Percentiles rank a stretch among this genome's conserved stretches.
These are phyloP conservation scores for Caenorhabditis doughertyi DNA, from an alignment of 2,888 invertebrate species.

Conservation along the genomic window DNA sequence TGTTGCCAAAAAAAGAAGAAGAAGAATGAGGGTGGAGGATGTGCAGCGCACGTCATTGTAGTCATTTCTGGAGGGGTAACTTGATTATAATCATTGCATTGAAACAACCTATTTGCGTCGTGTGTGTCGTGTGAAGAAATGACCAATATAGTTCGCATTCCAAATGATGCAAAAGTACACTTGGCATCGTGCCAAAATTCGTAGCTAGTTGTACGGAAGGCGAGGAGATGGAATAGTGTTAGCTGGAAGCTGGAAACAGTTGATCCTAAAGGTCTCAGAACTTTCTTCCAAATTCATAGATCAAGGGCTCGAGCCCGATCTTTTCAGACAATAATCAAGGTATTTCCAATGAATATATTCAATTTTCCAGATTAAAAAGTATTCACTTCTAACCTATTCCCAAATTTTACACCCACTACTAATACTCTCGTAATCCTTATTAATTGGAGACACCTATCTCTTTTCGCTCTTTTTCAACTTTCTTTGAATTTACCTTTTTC, in stretches of 20 bases:
- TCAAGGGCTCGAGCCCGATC: not conserved
- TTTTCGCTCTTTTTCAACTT: not conserved
- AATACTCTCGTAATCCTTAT: constrained; percentile 20
- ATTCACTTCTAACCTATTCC: not conserved
- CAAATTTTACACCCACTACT: not conserved
- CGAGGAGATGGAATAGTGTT: too few relatives aligned
- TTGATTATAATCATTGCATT: constrained; percentile 21
- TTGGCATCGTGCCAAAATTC: constrained; percentile 11
- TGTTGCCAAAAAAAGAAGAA: constrained; percentile 23
- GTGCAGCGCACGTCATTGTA: constrained; percentile 23
- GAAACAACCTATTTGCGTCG: constrained; percentile 40
- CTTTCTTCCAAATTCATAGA: not conserved
- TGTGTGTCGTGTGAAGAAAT: constrained; percentile 31
- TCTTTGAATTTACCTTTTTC: not conserved
- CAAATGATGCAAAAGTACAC: constrained; percentile 13
- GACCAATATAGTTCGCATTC: constrained; percentile 18
- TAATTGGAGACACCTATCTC: not conserved
- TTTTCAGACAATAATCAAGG: not conserved
- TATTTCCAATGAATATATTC: not conserved
- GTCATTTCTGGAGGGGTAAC: constrained; percentile 8
- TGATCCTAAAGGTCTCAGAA: too few relatives aligned
- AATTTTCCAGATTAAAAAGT: not conserved
- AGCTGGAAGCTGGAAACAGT: too few relatives aligned
- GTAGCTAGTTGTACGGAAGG: too few relatives aligned
- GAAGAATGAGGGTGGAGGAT: constrained; percentile 30